Conservation (phyloP, 2,888 invertebrate genomes). For the Stenodera caucasica region DNA sequence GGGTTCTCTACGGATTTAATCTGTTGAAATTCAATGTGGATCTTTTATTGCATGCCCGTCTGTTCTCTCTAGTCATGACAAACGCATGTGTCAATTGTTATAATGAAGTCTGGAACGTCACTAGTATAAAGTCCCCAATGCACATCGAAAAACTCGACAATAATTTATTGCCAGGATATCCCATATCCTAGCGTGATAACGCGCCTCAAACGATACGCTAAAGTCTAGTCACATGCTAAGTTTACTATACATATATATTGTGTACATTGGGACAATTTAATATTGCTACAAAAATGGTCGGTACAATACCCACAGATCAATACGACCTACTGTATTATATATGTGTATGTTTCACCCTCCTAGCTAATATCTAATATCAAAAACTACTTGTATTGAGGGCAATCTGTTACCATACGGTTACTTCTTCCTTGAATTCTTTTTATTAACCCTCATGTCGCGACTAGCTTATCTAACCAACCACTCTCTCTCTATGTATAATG, state of each 20-base stretch:
- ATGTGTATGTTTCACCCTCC: conserved; percentile 21
- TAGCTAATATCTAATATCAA: conserved; percentile 43
- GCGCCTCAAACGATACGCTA: conserved; percentile 42
- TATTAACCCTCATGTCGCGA: conserved; percentile 29
- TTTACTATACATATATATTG: conserved; percentile 7
- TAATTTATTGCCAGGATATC: conserved; percentile 54
- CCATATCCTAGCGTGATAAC: conserved; percentile 53
- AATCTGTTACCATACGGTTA: conserved; percentile 33
- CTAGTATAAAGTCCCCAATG: conserved; percentile 32
- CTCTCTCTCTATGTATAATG: background rate
- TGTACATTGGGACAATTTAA: conserved; percentile 32
- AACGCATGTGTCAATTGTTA: conserved; percentile 49
- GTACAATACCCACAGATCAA: conserved; percentile 20
- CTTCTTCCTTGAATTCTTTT: conserved; percentile 26
- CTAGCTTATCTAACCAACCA: conserved; percentile 20
- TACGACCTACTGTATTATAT: conserved; percentile 20
- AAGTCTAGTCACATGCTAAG: conserved; percentile 43
- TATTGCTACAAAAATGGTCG: conserved; percentile 20
- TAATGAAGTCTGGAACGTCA: conserved; percentile 47
- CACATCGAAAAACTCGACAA: conserved; percentile 35
- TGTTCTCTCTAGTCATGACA: conserved; percentile 42
- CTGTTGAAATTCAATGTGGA: conserved; percentile 41
- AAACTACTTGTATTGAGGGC: conserved; percentile 39
- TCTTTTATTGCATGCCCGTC: conserved; percentile 47
- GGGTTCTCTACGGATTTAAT: conserved; percentile 39